Percentiles rank a stretch among this genome's conserved stretches.
These are phyloP conservation scores for Ptychobarbus kaznakovi DNA, from an alignment of 2,797 vertebrate species.

Conservation along the genomic window DNA sequence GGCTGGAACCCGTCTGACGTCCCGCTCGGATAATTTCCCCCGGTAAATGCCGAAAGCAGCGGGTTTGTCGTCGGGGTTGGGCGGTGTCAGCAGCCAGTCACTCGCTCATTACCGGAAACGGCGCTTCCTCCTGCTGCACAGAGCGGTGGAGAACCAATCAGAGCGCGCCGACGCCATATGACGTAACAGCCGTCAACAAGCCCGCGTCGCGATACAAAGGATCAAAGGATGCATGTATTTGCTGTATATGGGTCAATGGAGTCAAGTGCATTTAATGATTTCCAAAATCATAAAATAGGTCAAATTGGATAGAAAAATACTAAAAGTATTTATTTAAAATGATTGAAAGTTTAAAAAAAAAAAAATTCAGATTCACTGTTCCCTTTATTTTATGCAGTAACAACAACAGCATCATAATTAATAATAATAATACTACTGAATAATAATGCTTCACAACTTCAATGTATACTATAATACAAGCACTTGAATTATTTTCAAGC, in stretches of 20 bases:
- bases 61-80: slow-evolving; percentile 74
- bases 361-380: no score
- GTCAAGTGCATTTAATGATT: neutral
- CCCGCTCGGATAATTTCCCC: slow-evolving; percentile 52
- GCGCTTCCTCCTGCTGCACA: slow-evolving; percentile 79
- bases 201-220: neutral
- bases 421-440: neutral
- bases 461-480: neutral
- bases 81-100: slow-evolving; percentile 76
- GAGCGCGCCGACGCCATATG: slow-evolving; percentile 65
- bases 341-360: no score
- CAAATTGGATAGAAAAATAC: neutral
- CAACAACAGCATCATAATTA: neutral
- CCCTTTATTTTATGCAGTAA: neutral
- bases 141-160: slow-evolving; percentile 68
- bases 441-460: neutral
- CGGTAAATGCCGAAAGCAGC: slow-evolving; percentile 55
- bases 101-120: slow-evolving; percentile 82
- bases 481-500: no score
- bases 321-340: neutral
- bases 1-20: slow-evolving; percentile 59
- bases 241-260: neutral
- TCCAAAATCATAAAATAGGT: neutral
- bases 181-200: slow-evolving; percentile 7
- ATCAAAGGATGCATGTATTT: slow-evolving; percentile 6